These are phyloP conservation scores for Sander lucioperca DNA, from an alignment of 2,113 vertebrate species.

Conservation along the genomic window DNA sequence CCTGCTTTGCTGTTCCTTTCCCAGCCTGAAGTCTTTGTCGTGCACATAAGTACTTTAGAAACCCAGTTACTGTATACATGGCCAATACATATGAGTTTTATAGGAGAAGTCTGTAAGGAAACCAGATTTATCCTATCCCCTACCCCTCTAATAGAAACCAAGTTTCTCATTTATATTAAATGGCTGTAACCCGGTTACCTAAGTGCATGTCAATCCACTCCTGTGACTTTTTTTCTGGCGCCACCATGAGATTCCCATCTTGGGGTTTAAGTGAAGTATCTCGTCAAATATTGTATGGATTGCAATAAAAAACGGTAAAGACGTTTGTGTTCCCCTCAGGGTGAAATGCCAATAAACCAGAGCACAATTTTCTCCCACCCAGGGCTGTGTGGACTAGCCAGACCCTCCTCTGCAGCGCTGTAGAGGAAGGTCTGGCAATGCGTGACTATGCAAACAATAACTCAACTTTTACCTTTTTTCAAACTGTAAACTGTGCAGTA, in stretches of 20 bases:
- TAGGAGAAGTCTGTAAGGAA: not conserved
- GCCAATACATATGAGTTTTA: not conserved
- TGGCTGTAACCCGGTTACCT: not conserved
- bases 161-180: too few relatives aligned
- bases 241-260: not conserved
- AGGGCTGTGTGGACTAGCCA: too few relatives aligned
- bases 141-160: not conserved
- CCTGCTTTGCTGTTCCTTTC: not conserved
- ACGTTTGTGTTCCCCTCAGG: too few relatives aligned
- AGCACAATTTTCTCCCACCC: too few relatives aligned
- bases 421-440: too few relatives aligned
- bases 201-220: not conserved
- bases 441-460: not conserved
- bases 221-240: not conserved
- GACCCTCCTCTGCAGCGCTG: too few relatives aligned
- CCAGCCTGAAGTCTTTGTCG: not conserved
- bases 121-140: constrained; percentile 1
- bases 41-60: not conserved
- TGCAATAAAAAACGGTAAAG: too few relatives aligned
- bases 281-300: too few relatives aligned
- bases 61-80: not conserved
- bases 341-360: too few relatives aligned
- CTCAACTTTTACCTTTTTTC: not conserved
- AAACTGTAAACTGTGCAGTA: not conserved
- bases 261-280: not conserved